Conservation (phyloP, 1,140 invertebrate species). For the Pogonognathellus flavescens region DNA sequence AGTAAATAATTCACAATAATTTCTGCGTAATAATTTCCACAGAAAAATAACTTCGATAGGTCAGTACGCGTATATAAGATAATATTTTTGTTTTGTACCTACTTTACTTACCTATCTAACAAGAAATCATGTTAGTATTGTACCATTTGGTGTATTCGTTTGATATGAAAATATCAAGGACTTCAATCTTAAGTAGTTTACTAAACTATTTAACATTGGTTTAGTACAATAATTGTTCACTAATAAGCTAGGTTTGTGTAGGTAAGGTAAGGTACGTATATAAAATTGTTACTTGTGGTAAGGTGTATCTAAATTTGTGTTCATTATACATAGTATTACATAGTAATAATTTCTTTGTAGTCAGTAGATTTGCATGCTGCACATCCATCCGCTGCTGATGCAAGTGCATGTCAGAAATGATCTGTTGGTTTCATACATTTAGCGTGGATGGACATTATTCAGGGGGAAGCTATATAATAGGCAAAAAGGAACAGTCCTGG, state of each 20-base stretch:
- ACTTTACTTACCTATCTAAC: no score
- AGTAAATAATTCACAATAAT: no score
- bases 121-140: no score
- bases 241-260: no score
- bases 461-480: constrained; percentile 23
- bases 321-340: not conserved
- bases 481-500: constrained; percentile 3
- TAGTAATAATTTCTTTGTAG: not conserved
- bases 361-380: not conserved
- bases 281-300: not conserved
- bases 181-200: not conserved
- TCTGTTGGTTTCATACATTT: not conserved
- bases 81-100: no score
- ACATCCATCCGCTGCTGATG: not conserved
- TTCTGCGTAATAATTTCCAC: no score
- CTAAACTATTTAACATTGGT: no score
- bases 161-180: no score
- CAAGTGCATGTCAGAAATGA: not conserved
- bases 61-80: no score
- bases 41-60: no score
- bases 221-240: no score
- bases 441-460: not conserved
- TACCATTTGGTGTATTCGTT: no score
- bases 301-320: not conserved
- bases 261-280: not conserved